Conservation (phyloP, 1,140 invertebrate species). For the Papilio polytes region DNA sequence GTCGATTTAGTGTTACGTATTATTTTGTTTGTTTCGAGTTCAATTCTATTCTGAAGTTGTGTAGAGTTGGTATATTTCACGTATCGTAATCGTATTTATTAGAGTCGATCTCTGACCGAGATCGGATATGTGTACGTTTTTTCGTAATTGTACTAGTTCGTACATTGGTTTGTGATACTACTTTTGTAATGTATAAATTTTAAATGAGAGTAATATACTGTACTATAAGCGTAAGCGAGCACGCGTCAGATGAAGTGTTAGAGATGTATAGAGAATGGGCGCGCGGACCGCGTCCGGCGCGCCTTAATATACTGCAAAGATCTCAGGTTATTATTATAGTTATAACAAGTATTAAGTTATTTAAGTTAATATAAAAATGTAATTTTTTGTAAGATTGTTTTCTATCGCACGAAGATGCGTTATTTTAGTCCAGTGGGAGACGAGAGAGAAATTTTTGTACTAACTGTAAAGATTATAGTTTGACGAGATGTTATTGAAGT, state of each 20-base stretch:
- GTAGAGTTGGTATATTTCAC: slow-evolving; percentile 76
- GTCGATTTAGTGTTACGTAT: slow-evolving; percentile 78
- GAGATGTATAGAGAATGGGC: slow-evolving; percentile 60
- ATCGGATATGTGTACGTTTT: slow-evolving; percentile 76
- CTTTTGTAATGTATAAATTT: slow-evolving; percentile 83
- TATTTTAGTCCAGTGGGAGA: slow-evolving; percentile 67
- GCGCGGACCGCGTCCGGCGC: slow-evolving; percentile 49
- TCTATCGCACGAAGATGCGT: slow-evolving; percentile 68
- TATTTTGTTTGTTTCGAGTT: slow-evolving; percentile 78
- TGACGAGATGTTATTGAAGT: slow-evolving; percentile 67
- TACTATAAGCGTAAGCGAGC: slow-evolving; percentile 65
- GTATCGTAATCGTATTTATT: slow-evolving; percentile 81
- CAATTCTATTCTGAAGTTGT: slow-evolving; percentile 80
- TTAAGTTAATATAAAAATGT: slow-evolving; percentile 83
- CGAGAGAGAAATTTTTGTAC: slow-evolving; percentile 66
- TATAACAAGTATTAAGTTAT: slow-evolving; percentile 84
- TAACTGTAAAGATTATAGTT: slow-evolving; percentile 65
- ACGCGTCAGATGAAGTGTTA: slow-evolving; percentile 67
- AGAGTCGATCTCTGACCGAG: slow-evolving; percentile 68
- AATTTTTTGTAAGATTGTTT: slow-evolving; percentile 82
- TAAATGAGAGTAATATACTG: slow-evolving; percentile 78
- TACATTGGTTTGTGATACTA: slow-evolving; percentile 84
- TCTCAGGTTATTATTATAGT: slow-evolving; percentile 83
- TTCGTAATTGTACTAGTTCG: slow-evolving; percentile 81
- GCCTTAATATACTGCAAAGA: slow-evolving; percentile 75